Evolutionary conservation across 2,797 vertebrate genomes (phyloP).

Genomic region (Galago senegalensis): DNA sequence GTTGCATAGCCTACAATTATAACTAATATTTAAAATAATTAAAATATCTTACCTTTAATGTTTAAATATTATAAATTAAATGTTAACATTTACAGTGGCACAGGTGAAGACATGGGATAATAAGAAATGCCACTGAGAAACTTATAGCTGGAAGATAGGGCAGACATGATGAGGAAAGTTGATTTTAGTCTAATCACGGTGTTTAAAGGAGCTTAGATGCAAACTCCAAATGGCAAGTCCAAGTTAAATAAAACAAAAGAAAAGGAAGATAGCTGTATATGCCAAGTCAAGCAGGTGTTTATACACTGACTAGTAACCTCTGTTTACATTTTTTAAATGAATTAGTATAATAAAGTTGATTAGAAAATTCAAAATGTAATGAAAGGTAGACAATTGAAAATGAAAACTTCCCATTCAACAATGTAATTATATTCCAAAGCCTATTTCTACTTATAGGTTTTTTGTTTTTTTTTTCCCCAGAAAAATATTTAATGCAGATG

Average conservation of each 20-base stretch:
- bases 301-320: neutral
- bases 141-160: neutral
- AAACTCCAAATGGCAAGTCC: neutral
- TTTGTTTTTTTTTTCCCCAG: neutral
- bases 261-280: neutral
- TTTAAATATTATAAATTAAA: neutral
- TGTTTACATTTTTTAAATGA: constrained; percentile 5
- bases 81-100: neutral
- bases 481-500: neutral
- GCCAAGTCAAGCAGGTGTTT: neutral
- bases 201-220: neutral
- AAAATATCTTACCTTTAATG: neutral
- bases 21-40: neutral
- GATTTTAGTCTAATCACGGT: neutral
- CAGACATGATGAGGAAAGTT: neutral
- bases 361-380: constrained; percentile 19
- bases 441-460: neutral
- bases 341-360: neutral
- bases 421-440: neutral
- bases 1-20: neutral
- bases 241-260: neutral
- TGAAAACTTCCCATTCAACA: neutral
- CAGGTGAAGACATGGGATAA: neutral
- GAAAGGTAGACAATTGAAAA: constrained; percentile 35
- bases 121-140: neutral